Evolutionary conservation across 2,113 vertebrate species (phyloP).

Genomic region (Chlamydotis undulata): DNA sequence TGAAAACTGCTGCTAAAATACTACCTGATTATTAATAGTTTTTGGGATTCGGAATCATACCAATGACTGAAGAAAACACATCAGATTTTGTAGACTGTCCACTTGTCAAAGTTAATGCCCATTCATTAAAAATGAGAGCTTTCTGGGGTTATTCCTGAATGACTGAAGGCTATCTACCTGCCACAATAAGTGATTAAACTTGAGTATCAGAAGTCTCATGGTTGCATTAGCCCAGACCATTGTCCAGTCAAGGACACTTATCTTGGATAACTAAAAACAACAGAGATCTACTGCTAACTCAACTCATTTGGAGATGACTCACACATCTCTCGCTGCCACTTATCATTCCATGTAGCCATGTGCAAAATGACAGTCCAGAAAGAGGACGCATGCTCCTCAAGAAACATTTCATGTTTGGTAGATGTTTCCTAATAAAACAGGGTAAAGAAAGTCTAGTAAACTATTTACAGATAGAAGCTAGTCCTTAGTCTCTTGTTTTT

Average conservation of each 20-base stretch:
- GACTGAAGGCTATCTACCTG: neutral
- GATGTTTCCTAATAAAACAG: neutral
- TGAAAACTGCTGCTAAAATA: neutral
- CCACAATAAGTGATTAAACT: neutral
- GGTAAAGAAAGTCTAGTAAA: neutral
- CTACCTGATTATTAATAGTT: neutral
- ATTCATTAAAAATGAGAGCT: neutral
- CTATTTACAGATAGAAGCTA: neutral
- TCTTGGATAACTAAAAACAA: neutral
- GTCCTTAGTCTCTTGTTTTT: neutral
- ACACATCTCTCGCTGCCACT: neutral
- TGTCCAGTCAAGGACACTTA: neutral
- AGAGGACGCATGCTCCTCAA: neutral
- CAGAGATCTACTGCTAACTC: neutral
- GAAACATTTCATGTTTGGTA: neutral
- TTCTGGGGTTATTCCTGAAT: neutral
- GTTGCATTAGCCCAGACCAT: neutral
- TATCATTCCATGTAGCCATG: neutral
- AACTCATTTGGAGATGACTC: neutral
- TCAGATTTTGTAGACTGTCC: neutral
- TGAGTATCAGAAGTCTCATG: neutral
- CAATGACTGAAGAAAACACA: neutral
- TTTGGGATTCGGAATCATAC: neutral
- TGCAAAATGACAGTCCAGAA: neutral
- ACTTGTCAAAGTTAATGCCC: neutral